Base-by-base conservation (phyloP, 2,797 vertebrate genomes). In the Cercopithecus neglectus region DNA sequence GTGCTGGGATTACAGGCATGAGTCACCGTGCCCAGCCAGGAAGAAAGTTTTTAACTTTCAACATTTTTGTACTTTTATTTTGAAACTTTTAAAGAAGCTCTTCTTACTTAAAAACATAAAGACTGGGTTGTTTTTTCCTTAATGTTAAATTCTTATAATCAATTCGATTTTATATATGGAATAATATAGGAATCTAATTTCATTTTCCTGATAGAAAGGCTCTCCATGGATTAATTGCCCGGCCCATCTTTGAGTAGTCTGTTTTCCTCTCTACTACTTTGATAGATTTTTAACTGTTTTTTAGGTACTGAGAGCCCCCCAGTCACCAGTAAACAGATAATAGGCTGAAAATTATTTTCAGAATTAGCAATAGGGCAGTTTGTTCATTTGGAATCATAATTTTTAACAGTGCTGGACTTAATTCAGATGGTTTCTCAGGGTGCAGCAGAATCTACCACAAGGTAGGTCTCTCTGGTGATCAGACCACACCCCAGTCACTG, bases 401-500 rank as follows among this genome's bases (percentile, higher is more conserved):
- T 30, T 24, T 59, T 36, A 19, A 2, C 30, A 26, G 0, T 6
- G 22, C 13, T 0, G 13, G 70, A 5, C 30, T 50, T 28, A 1
- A 7, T 12, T 16, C 8, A 4, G 3, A 4, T 17, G 6, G 39
- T 5, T 74, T 57, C 53, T 44, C 9, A 7, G 82, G 24, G 30
- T 5, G 7, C 24, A 13, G 3, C 12, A 11, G 26, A 33, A 2
- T 30, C 41, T 6, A 11, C 28, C 53, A 11, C 1, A 17, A 2
- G 1, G 6, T 3, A 14, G 36, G n/a, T 50, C 36, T 57, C 28
- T n/a, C 50, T 13, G 83, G 70, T 14, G 24, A 26, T 24, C n/a
- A 41, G 50, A n/a, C 22, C 28, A 28, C 44, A 30, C 44, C 39
- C 46, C 8, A 10, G 26, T 36, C 36, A 5, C 83, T 39, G 22